Conservation (phyloP, 2,113 vertebrate genomes). For the Muntiacus muntjak region DNA sequence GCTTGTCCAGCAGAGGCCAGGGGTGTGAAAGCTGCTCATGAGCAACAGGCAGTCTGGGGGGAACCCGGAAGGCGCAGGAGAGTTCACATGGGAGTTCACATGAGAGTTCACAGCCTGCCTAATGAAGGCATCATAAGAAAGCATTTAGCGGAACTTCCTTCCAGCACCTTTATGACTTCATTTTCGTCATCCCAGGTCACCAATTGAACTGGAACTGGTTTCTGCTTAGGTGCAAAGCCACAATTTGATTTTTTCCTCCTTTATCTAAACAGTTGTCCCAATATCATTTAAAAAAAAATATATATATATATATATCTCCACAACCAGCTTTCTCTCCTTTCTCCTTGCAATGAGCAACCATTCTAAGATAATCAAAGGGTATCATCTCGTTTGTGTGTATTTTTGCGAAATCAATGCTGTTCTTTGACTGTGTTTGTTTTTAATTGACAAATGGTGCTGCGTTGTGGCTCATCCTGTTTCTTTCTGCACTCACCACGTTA, state of each 20-base stretch:
- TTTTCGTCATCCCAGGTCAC: not conserved
- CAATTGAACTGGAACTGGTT: not conserved
- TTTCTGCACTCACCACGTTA: not conserved
- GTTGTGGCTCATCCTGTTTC: not conserved
- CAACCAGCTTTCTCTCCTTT: not conserved
- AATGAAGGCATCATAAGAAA: not conserved
- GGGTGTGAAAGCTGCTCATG: not conserved
- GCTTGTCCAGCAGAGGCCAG: not conserved
- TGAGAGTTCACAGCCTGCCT: not conserved
- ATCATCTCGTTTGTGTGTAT: not conserved
- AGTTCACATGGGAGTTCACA: not conserved
- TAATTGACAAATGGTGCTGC: no score
- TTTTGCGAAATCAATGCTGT: not conserved
- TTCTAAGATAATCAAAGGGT: not conserved
- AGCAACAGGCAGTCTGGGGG: not conserved
- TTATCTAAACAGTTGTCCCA: not conserved
- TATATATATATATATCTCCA: not conserved
- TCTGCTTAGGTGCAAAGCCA: not conserved
- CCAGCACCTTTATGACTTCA: not conserved
- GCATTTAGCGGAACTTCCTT: not conserved
- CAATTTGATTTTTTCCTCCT: not conserved
- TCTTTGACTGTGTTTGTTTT: not conserved
- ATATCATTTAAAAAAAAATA: not conserved
- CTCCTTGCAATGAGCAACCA: not conserved
- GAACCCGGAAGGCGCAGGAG: not conserved